Percentiles rank a stretch among this genome's conserved stretches.
Evolutionary conservation across 2,113 vertebrate genomes (phyloP).

Genomic region (Corythornis cristatus): DNA sequence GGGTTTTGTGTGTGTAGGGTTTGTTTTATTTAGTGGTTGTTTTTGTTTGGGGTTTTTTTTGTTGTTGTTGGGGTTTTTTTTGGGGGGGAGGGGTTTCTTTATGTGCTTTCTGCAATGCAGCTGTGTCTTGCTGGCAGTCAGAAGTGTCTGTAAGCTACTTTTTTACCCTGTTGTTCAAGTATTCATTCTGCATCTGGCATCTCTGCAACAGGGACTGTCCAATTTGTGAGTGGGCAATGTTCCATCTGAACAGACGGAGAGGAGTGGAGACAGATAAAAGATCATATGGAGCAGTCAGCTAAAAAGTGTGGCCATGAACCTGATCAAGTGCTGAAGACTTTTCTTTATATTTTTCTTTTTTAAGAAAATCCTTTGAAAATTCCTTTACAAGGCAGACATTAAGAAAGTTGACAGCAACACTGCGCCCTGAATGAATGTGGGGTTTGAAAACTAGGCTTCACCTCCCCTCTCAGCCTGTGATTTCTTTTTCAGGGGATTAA

Average conservation of each 20-base stretch:
- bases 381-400: not conserved
- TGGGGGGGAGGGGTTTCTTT: not conserved
- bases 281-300: slow-evolving; percentile 52
- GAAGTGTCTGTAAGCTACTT: slow-evolving; percentile 27
- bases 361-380: not conserved
- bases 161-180: slow-evolving; percentile 34
- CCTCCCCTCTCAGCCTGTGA: not conserved
- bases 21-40: too few species aligned
- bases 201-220: slow-evolving; percentile 7
- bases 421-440: not conserved
- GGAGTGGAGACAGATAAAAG: slow-evolving; percentile 58
- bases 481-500: slow-evolving; percentile 15
- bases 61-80: not conserved
- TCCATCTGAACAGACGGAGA: slow-evolving; percentile 54
- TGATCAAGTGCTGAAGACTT: not conserved
- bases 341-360: not conserved
- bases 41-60: not conserved
- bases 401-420: not conserved
- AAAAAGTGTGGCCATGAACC: slow-evolving; percentile 21
- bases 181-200: slow-evolving; percentile 49
- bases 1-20: not conserved
- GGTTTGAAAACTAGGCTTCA: not conserved
- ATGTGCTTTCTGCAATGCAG: slow-evolving; percentile 31
- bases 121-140: not conserved
- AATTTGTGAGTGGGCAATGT: slow-evolving; percentile 33